Conservation (phyloP, 1,140 invertebrate genomes). For the Drosophila kurseongensis region DNA sequence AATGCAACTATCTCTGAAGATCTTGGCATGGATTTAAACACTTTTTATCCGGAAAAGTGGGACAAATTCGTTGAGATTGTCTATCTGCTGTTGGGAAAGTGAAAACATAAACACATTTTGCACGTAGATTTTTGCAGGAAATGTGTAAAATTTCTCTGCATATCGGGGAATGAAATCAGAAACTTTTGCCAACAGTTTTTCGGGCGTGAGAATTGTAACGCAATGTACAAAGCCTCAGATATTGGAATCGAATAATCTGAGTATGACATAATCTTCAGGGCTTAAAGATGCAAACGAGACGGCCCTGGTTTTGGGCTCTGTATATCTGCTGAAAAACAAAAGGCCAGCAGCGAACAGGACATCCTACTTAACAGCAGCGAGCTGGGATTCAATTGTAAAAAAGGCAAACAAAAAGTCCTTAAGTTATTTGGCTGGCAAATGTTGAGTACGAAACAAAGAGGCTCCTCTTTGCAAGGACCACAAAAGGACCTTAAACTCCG, state of each 20-base stretch:
- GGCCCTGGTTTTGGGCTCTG: slow-evolving; percentile 30
- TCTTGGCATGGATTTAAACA: slow-evolving; percentile 18
- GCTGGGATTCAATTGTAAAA: slow-evolving; percentile 65
- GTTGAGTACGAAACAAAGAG: slow-evolving; percentile 58
- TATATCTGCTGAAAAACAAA: slow-evolving; percentile 20
- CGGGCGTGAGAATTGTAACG: slow-evolving; percentile 80
- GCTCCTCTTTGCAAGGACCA: slow-evolving; percentile 22
- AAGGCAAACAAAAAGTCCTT: slow-evolving; percentile 84
- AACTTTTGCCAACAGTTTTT: slow-evolving; percentile 35
- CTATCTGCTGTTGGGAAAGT: slow-evolving; percentile 49
- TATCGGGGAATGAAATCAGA: slow-evolving; percentile 68
- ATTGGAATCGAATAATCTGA: slow-evolving; percentile 60
- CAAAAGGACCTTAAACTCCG: slow-evolving; percentile 36
- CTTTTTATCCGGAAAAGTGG: slow-evolving; percentile 63
- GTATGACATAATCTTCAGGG: slow-evolving; percentile 75
- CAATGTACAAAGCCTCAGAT: slow-evolving; percentile 33
- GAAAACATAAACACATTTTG: slow-evolving; percentile 67
- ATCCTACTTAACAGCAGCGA: slow-evolving; percentile 66
- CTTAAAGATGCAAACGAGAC: slow-evolving; percentile 73
- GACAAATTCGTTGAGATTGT: slow-evolving; percentile 22
- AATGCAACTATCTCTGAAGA: slow-evolving; percentile 48
- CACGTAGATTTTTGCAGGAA: slow-evolving; percentile 55
- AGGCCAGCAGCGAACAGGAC: slow-evolving; percentile 64
- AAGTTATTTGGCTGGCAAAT: slow-evolving; percentile 81
- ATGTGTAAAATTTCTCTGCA: slow-evolving; percentile 63